These are phyloP conservation scores for Parazoanthus atlanticus DNA, from an alignment of 92 coral and sea anemone species.

Conservation along the genomic window DNA sequence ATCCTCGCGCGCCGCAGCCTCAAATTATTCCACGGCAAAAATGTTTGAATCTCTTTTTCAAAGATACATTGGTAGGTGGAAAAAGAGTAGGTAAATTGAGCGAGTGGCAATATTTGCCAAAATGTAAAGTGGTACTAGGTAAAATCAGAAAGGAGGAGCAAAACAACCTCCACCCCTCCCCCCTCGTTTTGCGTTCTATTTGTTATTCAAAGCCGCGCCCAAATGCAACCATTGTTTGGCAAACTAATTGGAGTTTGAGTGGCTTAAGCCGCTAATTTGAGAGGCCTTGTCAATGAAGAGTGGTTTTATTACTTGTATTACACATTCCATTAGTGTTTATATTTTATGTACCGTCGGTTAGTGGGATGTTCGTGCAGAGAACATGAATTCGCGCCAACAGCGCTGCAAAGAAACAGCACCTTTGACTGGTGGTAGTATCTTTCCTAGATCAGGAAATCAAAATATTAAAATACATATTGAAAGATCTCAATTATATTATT, in stretches of 20 bases:
- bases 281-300: not conserved
- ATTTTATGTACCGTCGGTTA: not conserved
- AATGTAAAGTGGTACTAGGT: too few species aligned
- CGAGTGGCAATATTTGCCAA: too few species aligned
- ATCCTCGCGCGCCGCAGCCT: too few species aligned
- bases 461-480: too few species aligned
- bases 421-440: not conserved
- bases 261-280: constrained; percentile 27
- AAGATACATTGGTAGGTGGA: too few species aligned
- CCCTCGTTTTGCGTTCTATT: not conserved
- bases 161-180: too few species aligned
- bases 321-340: not conserved
- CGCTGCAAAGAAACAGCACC: not conserved
- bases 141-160: too few species aligned
- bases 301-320: not conserved
- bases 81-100: too few species aligned
- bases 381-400: not conserved
- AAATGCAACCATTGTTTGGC: not conserved
- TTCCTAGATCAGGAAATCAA: not conserved
- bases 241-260: not conserved
- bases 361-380: not conserved
- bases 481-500: too few species aligned
- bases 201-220: not conserved
- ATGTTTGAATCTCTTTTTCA: too few species aligned
- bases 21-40: too few species aligned